phyloP scores from a whole-genome alignment of 2,888 invertebrate species.

The Labia minor region DNA sequence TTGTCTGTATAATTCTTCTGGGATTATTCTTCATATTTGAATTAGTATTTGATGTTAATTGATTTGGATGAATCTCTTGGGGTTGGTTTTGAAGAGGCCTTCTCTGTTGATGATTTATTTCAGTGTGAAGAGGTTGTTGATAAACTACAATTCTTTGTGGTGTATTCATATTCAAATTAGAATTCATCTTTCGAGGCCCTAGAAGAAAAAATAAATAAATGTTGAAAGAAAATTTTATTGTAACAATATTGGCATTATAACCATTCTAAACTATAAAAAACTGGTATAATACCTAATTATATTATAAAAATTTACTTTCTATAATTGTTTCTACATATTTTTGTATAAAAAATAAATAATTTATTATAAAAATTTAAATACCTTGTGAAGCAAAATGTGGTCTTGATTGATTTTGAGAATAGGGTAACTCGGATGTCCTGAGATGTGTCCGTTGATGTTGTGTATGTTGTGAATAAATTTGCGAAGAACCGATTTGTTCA shows the following conservation, averaged over 20 bases:
- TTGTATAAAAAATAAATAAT: no score
- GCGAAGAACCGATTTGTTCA: not conserved
- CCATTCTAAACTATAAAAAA: no score
- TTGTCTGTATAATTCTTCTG: not conserved
- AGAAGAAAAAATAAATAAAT: no score
- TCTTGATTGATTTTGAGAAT: conserved; percentile 16
- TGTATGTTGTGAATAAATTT: not conserved
- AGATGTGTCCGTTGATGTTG: not conserved
- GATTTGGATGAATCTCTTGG: conserved; percentile 14
- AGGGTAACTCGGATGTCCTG: conserved; percentile 18
- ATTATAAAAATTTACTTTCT: no score
- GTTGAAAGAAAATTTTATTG: no score
- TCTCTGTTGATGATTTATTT: not conserved
- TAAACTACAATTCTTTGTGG: not conserved
- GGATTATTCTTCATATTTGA: not conserved
- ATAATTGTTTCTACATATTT: no score
- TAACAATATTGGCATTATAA: no score
- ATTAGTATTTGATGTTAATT: not conserved
- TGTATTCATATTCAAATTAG: not conserved
- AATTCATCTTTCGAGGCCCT: not conserved
- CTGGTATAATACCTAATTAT: no score
- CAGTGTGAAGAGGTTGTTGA: not conserved
- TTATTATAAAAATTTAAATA: no score
- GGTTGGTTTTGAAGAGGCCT: not conserved
- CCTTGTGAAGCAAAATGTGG: not conserved